A percentile compares a stretch with the other conserved stretches of the same genome.
Evolutionary conservation across 53 echinoderm and acorn worm species (phyloP).

Genomic region (Holothuria scabra): DNA sequence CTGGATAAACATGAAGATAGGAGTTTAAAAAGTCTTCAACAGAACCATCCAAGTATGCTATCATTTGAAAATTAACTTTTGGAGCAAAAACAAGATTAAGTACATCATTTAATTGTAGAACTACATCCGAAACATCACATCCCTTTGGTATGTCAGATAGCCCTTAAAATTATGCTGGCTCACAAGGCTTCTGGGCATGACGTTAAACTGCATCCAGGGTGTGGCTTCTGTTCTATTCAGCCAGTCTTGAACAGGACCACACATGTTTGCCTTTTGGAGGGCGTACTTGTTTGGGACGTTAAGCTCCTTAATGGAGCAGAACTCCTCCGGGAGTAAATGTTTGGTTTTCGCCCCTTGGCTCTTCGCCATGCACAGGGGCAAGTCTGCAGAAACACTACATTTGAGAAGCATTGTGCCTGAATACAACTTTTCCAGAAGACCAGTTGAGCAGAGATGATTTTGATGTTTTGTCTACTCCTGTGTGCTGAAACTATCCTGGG

Average conservation of each 20-base stretch:
- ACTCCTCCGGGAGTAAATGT: no score
- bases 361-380: conserved; percentile 16
- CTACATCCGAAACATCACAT: conserved; percentile 5
- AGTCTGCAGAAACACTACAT: conserved; percentile 35
- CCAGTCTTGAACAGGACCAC: no score
- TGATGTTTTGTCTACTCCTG: conserved; percentile 25
- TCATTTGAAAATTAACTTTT: conserved; percentile 13
- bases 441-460: conserved; percentile 6
- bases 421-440: conserved; percentile 4
- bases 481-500: no score
- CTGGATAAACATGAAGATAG: background rate
- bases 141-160: no score
- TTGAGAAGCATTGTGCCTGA: conserved; percentile 30
- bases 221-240: no score
- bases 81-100: conserved; percentile 28
- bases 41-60: conserved; percentile 15
- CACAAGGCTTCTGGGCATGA: no score
- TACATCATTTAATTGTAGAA: conserved; percentile 33
- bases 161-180: no score
- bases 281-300: background rate
- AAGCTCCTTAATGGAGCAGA: no score
- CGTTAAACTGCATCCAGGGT: no score
- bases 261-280: no score
- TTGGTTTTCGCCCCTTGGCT: no score
- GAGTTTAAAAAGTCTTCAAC: background rate